Conservation (phyloP, 2,888 invertebrate species). For the Sesia bembeciformis region DNA sequence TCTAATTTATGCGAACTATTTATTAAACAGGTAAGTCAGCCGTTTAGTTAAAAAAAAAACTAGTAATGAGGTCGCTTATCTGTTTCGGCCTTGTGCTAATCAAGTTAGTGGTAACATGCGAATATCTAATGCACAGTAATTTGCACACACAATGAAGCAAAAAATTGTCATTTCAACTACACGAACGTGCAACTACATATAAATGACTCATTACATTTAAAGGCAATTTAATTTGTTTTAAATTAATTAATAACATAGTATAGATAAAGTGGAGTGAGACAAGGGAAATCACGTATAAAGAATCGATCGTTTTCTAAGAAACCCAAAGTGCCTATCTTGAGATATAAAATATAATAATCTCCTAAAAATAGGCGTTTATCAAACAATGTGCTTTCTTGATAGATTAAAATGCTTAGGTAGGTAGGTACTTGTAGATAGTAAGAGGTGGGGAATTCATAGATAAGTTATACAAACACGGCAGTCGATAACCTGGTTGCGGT, state of each 20-base stretch:
- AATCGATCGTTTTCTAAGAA: neutral
- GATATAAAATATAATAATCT: slow-evolving; percentile 27
- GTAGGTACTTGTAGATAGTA: slow-evolving; percentile 18
- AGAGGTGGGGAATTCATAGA: slow-evolving; percentile 48
- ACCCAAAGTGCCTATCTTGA: neutral
- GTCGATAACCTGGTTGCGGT: slow-evolving; percentile 65
- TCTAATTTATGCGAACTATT: too few relatives aligned
- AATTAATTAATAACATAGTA: too few relatives aligned
- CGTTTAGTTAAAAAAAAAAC: too few relatives aligned
- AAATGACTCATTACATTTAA: too few relatives aligned
- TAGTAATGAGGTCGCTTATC: slow-evolving; percentile 64
- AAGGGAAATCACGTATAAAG: neutral
- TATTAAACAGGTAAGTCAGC: too few relatives aligned
- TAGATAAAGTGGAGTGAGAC: neutral
- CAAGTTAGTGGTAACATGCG: slow-evolving; percentile 55
- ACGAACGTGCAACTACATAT: too few relatives aligned
- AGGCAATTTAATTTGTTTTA: too few relatives aligned
- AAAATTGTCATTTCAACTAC: too few relatives aligned
- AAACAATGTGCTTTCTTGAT: slow-evolving; percentile 26
- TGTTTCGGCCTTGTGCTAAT: slow-evolving; percentile 64
- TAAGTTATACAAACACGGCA: slow-evolving; percentile 58
- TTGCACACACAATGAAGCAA: too few relatives aligned
- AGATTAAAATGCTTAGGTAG: slow-evolving; percentile 8
- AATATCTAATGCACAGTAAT: slow-evolving; percentile 51
- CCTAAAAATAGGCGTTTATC: slow-evolving; percentile 52